These are phyloP conservation scores for Morelia viridis DNA, from an alignment of 2,797 vertebrate species.

Conservation along the genomic window DNA sequence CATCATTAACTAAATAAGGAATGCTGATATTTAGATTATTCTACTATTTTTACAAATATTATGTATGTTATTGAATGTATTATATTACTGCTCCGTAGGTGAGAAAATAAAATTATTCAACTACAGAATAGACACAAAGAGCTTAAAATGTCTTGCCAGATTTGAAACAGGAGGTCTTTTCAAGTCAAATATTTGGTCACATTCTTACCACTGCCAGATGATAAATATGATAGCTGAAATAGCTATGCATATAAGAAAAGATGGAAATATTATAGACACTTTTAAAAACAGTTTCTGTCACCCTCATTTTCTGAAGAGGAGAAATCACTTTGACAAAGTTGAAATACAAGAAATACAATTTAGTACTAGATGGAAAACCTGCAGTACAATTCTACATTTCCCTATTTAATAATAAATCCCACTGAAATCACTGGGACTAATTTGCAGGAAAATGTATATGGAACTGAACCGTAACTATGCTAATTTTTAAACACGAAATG, in stretches of 20 bases:
- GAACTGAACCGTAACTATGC: not conserved
- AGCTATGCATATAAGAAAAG: not conserved
- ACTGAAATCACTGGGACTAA: not conserved
- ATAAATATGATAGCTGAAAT: not conserved
- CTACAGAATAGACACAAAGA: not conserved
- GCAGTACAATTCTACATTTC: not conserved
- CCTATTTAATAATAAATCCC: not conserved
- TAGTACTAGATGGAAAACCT: not conserved
- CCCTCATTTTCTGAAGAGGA: not conserved
- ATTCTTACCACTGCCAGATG: conserved; percentile 4
- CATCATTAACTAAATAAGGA: not conserved
- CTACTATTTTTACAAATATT: not conserved
- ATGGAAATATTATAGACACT: not conserved
- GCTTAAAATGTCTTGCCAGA: not conserved
- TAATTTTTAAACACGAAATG: not conserved
- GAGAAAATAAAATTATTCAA: not conserved
- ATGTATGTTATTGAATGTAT: not conserved
- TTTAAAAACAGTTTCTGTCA: not conserved
- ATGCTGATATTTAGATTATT: not conserved
- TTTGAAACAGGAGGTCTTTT: conserved; percentile 5
- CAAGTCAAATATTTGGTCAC: conserved; percentile 10
- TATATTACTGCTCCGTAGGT: not conserved
- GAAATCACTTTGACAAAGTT: not conserved
- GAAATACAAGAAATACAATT: not conserved
- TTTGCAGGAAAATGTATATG: not conserved